Evolutionary conservation across 2,888 invertebrate genomes (phyloP).

Genomic region (Dynastes hyllus): DNA sequence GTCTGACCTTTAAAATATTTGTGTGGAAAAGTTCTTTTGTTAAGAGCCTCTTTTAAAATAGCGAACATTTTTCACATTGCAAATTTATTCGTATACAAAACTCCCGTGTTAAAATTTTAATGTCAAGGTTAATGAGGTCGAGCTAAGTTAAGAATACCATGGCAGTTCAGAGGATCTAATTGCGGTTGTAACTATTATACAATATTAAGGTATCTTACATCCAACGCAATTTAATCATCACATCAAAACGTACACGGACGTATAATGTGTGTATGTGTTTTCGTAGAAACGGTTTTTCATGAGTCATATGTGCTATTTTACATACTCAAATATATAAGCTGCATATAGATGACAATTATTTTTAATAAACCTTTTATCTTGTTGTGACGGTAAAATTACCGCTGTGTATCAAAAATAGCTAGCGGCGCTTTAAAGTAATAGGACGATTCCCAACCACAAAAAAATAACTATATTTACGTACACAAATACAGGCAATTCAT

Average conservation of each 20-base stretch:
- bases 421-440: not conserved
- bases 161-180: not conserved
- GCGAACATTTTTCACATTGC: slow-evolving; percentile 4
- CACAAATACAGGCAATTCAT: not conserved
- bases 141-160: not conserved
- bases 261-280: too few species aligned
- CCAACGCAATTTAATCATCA: slow-evolving; percentile 6
- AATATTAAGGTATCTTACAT: slow-evolving; percentile 7
- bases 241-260: too few species aligned
- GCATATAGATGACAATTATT: too few species aligned
- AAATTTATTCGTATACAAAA: slow-evolving; percentile 13
- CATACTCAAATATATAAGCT: too few species aligned
- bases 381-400: not conserved
- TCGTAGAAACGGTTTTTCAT: too few species aligned
- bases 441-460: not conserved
- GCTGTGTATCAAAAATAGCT: not conserved
- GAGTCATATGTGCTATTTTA: too few species aligned
- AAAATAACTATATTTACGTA: not conserved
- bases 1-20: slow-evolving; percentile 33
- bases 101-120: slow-evolving; percentile 8
- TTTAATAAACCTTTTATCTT: too few species aligned
- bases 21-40: slow-evolving; percentile 23
- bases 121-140: slow-evolving; percentile 30
- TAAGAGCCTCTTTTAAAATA: slow-evolving; percentile 3
- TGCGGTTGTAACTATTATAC: slow-evolving; percentile 13